Evolutionary conservation across 2,888 invertebrate species (phyloP), one percentile per base, ranked within the genome.

Genomic region (Scotopteryx bipunctaria): DNA sequence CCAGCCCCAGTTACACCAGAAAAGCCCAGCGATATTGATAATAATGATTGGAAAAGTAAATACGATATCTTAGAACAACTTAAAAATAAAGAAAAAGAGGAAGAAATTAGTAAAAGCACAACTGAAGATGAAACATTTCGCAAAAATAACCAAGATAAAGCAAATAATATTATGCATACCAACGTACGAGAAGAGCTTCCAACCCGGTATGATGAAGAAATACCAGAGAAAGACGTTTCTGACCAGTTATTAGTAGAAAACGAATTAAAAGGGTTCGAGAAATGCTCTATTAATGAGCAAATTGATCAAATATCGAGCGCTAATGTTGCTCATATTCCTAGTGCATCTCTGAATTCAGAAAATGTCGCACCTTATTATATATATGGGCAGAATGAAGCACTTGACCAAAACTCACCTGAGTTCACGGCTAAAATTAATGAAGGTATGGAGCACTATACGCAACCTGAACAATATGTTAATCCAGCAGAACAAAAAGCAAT

Each of bases 31-130:
- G 40, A 55, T 9, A 63, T 67, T 43, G 71, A 76, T 27, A 76
- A 72, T 49, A 55, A 48, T 16, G 85, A 88, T 60, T 90, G 90
- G 90, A 86, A 78, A 67, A 85, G 75, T 55, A 90, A 90, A 75
- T 90, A 90, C 51, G 78, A 83, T 41, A 89, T 90, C 61, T 71
- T 90, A 59, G 73, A 84, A 27, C 63, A 80, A 63, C 60, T 90
- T 33, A 87, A 85, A 55, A 71, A 73, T 50, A 71, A 68, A 41
- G 83, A 83, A 55, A 77, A 74, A 8, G 47, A 50, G 3, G 37
- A 32, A 16, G 38, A 49, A 15, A 17, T 42, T 0, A 31, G 23
- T 19, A 49, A 56, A 25, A 48, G 53, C 23, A 35, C 23, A 37
- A 17, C 29, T 23, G 38, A 49, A 33, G 40, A 55, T 6, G 55